Evolutionary conservation across 1,140 invertebrate genomes (phyloP).

Genomic region (Nasonia vitripennis): DNA sequence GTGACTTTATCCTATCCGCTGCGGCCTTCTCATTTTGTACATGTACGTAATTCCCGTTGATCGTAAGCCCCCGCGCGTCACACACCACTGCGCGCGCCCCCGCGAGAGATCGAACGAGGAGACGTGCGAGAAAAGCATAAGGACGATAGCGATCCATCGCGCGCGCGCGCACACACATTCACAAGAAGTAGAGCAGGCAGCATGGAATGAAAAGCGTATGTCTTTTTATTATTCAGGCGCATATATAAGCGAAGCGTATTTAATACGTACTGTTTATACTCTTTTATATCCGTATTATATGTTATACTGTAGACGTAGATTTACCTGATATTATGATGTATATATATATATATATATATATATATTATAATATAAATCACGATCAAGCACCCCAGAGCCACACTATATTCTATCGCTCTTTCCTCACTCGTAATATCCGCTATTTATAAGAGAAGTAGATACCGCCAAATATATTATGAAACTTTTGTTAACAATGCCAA

Average conservation of each 20-base stretch:
- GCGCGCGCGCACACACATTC: slow-evolving; percentile 43
- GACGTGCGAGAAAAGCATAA: slow-evolving; percentile 10
- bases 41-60: background rate
- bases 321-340: background rate
- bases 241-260: slow-evolving; percentile 8
- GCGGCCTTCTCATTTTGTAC: background rate
- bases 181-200: slow-evolving; percentile 59
- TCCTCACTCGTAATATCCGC: slow-evolving; percentile 27
- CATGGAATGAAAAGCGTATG: slow-evolving; percentile 58
- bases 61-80: background rate
- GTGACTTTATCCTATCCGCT: background rate
- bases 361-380: background rate
- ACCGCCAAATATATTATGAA: background rate
- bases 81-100: background rate
- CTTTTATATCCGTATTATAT: background rate
- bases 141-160: slow-evolving; percentile 25
- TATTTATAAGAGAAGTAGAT: slow-evolving; percentile 38
- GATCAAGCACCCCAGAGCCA: slow-evolving; percentile 1
- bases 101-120: background rate
- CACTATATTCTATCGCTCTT: slow-evolving; percentile 19
- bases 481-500: background rate
- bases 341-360: background rate
- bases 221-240: slow-evolving; percentile 28
- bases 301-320: slow-evolving; percentile 19
- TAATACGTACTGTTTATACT: slow-evolving; percentile 12